Conservation (phyloP, 1,140 invertebrate genomes). For the Cyrtorhinus lividipennis region DNA sequence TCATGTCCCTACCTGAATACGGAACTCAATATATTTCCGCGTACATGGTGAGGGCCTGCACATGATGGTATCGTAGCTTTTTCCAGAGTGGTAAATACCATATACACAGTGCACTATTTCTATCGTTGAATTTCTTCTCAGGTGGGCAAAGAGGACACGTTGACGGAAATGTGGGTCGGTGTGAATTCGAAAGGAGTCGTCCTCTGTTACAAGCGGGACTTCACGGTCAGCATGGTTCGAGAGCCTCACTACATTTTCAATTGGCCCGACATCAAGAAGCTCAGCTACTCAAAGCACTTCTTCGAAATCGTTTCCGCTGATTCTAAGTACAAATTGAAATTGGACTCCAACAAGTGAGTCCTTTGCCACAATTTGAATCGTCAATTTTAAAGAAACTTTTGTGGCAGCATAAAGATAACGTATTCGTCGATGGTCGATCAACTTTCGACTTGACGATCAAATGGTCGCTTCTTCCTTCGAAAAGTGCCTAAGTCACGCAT, state of each 20-base stretch:
- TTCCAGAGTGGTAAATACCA: too few species aligned
- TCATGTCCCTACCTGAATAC: conserved; percentile 51
- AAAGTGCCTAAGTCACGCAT: too few species aligned
- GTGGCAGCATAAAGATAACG: too few species aligned
- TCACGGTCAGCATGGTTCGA: conserved; percentile 12
- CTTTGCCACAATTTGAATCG: too few species aligned
- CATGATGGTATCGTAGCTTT: too few species aligned
- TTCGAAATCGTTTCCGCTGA: conserved; percentile 47
- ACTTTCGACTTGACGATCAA: too few species aligned
- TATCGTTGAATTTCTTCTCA: neutral
- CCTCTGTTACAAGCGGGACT: conserved; percentile 21
- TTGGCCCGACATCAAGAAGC: conserved; percentile 57
- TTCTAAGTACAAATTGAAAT: conserved; percentile 54
- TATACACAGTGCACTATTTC: too few species aligned
- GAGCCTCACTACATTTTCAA: conserved; percentile 28
- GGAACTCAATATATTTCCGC: conserved; percentile 59
- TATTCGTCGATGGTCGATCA: too few species aligned
- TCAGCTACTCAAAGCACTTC: conserved; percentile 56
- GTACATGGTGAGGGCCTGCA: conserved; percentile 26
- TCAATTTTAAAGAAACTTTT: too few species aligned
- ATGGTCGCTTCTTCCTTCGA: neutral
- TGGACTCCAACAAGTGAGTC: conserved; percentile 53
- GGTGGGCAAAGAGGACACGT: conserved; percentile 13
- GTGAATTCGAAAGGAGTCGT: conserved; percentile 24
- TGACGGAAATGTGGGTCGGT: conserved; percentile 22